Base-by-base conservation (phyloP, 2,888 invertebrate genomes). In the Epinotia demarniana region DNA sequence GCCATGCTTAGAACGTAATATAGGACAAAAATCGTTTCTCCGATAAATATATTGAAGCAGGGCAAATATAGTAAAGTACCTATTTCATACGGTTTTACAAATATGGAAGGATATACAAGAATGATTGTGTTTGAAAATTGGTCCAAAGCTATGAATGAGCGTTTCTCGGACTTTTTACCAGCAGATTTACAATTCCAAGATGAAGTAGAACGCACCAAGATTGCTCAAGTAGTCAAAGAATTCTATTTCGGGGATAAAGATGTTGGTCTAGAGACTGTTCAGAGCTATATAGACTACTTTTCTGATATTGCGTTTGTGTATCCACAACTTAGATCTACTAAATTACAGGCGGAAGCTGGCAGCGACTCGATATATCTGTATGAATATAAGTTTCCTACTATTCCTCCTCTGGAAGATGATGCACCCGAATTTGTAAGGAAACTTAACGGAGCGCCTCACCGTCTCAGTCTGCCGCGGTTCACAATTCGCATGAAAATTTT, bases 271-370 rank as follows among this genome's bases (percentile, higher is more conserved):
- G 77, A 76, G 0, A 84, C 80, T 39, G 76, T 89, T 69, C 77
- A 86, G n/a, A 70, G 72, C 2, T 90, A 82, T 60, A 72, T 89
- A 1, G 80, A 90, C 60, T 89, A 81, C 61, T 82, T 84, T 63
- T 78, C 86, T 8, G 93, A 96, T 93, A 39, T 82, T 8, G 1
- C 84, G 1, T 86, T 89, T 76, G 79, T 76, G 3, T 86, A 84
- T 73, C 79, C 86, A 9, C 84, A 82, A 62, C 72, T 85, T 3
- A 83, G 83, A 74, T 80, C 85, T 13, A 76, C 84, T 3, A 85
- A 82, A 60, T 49, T 86, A 33, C 84, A 83, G 76, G n/a, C n/a
- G n/a, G n/a, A n/a, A n/a, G n/a, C n/a, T n/a, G n/a, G n/a, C n/a
- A n/a, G n/a, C n/a, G n/a, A 87, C 60, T 77, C 82, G 58, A 80